Conservation (phyloP, 2,888 invertebrate species). For the Micoletzkya japonica region DNA sequence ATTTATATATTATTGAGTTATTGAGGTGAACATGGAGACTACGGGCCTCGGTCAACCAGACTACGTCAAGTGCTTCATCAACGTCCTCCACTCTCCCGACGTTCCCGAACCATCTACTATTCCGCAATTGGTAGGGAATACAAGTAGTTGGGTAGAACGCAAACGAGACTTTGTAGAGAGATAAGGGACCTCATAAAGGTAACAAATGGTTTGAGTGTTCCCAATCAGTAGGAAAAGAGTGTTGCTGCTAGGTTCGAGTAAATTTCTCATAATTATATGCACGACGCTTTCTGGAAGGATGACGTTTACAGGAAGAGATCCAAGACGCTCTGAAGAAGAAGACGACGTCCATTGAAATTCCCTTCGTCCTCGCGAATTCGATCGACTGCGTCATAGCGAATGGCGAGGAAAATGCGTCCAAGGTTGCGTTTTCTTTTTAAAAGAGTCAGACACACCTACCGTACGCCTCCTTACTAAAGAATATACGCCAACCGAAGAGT, state of each 20-base stretch:
- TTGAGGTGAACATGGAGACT: slow-evolving; percentile 11
- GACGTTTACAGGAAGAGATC: neutral
- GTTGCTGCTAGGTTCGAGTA: too few relatives aligned
- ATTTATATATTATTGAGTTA: too few relatives aligned
- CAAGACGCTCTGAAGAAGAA: slow-evolving; percentile 9
- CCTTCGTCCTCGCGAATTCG: slow-evolving; percentile 41
- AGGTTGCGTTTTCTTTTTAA: too few relatives aligned
- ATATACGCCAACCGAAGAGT: too few relatives aligned
- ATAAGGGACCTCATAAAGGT: too few relatives aligned
- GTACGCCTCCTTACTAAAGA: too few relatives aligned
- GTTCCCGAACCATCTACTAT: slow-evolving; percentile 33
- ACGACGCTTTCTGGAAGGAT: neutral
- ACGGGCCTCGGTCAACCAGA: slow-evolving; percentile 27
- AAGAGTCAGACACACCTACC: too few relatives aligned
- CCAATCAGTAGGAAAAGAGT: too few relatives aligned
- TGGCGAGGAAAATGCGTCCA: slow-evolving; percentile 39
- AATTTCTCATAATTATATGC: too few relatives aligned
- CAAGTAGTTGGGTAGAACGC: neutral
- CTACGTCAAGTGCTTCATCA: slow-evolving; percentile 50
- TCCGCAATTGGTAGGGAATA: neutral
- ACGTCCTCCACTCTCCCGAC: slow-evolving; percentile 48
- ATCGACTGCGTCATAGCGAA: slow-evolving; percentile 50
- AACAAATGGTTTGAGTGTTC: too few relatives aligned
- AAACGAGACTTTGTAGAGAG: too few relatives aligned
- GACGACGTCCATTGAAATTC: slow-evolving; percentile 41